Percentiles rank a stretch among this genome's conserved stretches.
Evolutionary conservation across 1,140 invertebrate genomes (phyloP).

Genomic region (Helicorthomorpha holstii): DNA sequence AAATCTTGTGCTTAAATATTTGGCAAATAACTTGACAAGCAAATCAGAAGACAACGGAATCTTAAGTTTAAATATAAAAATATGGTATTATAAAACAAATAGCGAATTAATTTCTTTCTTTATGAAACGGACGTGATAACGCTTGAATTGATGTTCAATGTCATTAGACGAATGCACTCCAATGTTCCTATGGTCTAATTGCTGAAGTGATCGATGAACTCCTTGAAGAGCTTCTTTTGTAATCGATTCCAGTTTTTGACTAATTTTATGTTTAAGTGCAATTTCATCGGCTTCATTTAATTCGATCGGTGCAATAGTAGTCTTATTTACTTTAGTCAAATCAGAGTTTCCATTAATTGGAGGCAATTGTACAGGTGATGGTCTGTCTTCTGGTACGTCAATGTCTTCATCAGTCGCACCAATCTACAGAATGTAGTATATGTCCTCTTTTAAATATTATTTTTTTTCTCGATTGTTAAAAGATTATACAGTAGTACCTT

Average conservation of each 20-base stretch:
- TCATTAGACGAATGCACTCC: neutral
- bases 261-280: neutral
- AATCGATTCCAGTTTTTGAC: neutral
- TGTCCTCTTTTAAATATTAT: too few relatives aligned
- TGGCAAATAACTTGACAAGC: neutral
- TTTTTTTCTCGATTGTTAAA: too few relatives aligned
- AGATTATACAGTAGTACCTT: too few relatives aligned
- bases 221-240: neutral
- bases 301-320: too few relatives aligned
- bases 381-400: too few relatives aligned
- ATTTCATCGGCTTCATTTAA: neutral
- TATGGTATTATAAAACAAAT: neutral
- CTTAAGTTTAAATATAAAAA: neutral
- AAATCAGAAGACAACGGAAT: neutral
- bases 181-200: neutral
- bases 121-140: too few relatives aligned
- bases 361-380: too few relatives aligned
- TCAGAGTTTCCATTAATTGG: too few relatives aligned
- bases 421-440: too few relatives aligned
- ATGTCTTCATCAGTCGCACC: too few relatives aligned
- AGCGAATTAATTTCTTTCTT: too few relatives aligned
- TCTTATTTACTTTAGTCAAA: too few relatives aligned
- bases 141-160: neutral
- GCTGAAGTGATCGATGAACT: neutral
- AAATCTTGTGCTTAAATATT: neutral